Evolutionary conservation across 1,140 invertebrate genomes (phyloP).

Genomic region (Temnothorax curvispinosus): DNA sequence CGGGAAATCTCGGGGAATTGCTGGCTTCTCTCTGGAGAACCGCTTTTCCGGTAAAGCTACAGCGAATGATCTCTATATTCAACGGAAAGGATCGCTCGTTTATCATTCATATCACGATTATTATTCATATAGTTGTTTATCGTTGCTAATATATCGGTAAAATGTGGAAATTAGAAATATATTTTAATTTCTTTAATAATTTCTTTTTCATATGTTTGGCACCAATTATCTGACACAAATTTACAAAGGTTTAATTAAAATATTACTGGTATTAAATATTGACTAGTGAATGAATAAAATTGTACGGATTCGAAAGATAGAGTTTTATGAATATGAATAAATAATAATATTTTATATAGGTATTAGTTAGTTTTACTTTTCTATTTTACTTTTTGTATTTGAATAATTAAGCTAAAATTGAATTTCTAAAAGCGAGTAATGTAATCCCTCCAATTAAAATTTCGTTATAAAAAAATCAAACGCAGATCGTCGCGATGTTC

Average conservation of each 20-base stretch:
- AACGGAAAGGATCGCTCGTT: slow-evolving; percentile 12
- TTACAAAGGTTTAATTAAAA: neutral
- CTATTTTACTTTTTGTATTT: neutral
- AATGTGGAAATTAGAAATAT: neutral
- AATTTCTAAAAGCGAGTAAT: slow-evolving; percentile 5
- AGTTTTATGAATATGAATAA: neutral
- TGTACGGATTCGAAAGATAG: neutral
- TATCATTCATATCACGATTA: slow-evolving; percentile 21
- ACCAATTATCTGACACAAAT: neutral
- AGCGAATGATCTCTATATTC: slow-evolving; percentile 32
- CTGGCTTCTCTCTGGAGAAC: slow-evolving; percentile 26
- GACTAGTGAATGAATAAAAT: neutral
- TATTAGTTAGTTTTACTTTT: neutral
- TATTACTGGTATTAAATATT: neutral
- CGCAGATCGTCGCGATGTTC: neutral
- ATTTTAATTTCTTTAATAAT: neutral
- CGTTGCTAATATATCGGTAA: neutral
- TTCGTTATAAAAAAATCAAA: neutral
- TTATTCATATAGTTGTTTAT: neutral
- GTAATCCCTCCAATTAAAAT: neutral
- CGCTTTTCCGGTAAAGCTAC: slow-evolving; percentile 34
- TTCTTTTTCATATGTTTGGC: neutral
- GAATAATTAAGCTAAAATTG: neutral
- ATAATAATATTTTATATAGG: neutral
- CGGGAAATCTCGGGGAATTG: slow-evolving; percentile 58